Evolutionary conservation across 1,140 invertebrate genomes (phyloP), one percentile per base, ranked within the genome.

Genomic region (Leptinotarsa lineolata): DNA sequence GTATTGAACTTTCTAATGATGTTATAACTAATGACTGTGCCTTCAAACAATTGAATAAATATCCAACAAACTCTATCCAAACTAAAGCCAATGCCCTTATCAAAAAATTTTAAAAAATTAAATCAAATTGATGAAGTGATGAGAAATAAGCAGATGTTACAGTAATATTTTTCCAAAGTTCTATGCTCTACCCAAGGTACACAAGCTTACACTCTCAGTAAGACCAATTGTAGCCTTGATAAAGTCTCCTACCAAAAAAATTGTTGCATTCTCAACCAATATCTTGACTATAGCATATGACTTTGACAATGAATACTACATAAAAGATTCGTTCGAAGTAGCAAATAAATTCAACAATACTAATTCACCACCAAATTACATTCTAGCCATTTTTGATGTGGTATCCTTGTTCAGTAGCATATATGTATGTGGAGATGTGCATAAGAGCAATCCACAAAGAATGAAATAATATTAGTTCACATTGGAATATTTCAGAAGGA

Each of bases 401-500:
- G 61, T 22, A 13, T 64, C n/a, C n/a, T 13, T 46, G 20, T 64
- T 64, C 5, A 64, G 61, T 64, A 64, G n/a, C n/a, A n/a, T n/a
- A 64, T 20, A 21, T 64, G 4, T 64, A 64, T 24, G 6, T 64
- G 11, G 16, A 54, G 12, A 21, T 48, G 20, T 60, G 39, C 21
- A 5, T 46, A 46, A 48, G 60, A 22, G 6, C 22, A 22, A 44
- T 71, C n/a, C 16, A 63, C 30, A 45, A 63, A 45, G 45, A 30
- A 39, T 71, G 70, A 44, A 18, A 63, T 63, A 13, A 30, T 39
- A 71, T 71, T 18, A 30, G 58, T 15, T 2, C 6, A 24, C 45
- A 63, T 44, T 63, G 58, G 12, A 63, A 63, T 16, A 63, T 71
- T 16, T 15, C 3, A 39, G 39, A 71, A 71, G 59, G 44, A 63